These are phyloP conservation scores for Morone saxatilis DNA, from an alignment of 2,113 vertebrate species.

Conservation along the genomic window DNA sequence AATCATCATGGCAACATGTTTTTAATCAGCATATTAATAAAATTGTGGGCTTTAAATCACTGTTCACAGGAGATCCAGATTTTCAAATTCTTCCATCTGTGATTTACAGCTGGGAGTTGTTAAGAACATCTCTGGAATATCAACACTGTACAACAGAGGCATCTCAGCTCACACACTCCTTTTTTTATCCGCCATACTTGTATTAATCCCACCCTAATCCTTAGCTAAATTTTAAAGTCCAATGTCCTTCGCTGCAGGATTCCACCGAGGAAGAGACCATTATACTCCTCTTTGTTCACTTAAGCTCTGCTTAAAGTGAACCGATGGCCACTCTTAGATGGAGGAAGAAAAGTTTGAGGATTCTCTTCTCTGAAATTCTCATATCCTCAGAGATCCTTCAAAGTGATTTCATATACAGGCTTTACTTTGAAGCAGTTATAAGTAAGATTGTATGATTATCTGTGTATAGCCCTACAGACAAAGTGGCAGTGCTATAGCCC, in stretches of 20 bases:
- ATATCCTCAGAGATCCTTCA: slow-evolving; percentile 28
- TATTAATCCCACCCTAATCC: slow-evolving; percentile 65
- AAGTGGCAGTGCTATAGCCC: background rate
- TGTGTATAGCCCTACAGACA: background rate
- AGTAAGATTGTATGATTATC: slow-evolving; percentile 1
- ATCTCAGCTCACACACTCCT: slow-evolving; percentile 16
- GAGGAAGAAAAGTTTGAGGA: slow-evolving; percentile 25
- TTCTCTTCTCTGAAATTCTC: slow-evolving; percentile 30
- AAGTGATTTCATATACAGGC: slow-evolving; percentile 24
- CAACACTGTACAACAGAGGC: slow-evolving; percentile 55
- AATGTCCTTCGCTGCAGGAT: slow-evolving; percentile 34
- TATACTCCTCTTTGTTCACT: slow-evolving; percentile 57
- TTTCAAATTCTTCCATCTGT: slow-evolving; percentile 51
- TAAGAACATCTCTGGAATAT: slow-evolving; percentile 67
- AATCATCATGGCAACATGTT: slow-evolving; percentile 39
- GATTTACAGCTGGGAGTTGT: slow-evolving; percentile 59
- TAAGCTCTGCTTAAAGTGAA: slow-evolving; percentile 53
- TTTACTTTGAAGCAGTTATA: slow-evolving; percentile 11
- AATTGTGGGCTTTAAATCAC: slow-evolving; percentile 30
- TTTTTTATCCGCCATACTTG: slow-evolving; percentile 25
- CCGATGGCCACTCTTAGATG: slow-evolving; percentile 27
- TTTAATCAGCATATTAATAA: slow-evolving; percentile 50
- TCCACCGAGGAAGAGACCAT: slow-evolving; percentile 46
- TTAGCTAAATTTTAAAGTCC: slow-evolving; percentile 52
- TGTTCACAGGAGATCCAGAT: slow-evolving; percentile 16